Conservation (phyloP, 1,140 invertebrate species). For the Dinoponera quadriceps region DNA sequence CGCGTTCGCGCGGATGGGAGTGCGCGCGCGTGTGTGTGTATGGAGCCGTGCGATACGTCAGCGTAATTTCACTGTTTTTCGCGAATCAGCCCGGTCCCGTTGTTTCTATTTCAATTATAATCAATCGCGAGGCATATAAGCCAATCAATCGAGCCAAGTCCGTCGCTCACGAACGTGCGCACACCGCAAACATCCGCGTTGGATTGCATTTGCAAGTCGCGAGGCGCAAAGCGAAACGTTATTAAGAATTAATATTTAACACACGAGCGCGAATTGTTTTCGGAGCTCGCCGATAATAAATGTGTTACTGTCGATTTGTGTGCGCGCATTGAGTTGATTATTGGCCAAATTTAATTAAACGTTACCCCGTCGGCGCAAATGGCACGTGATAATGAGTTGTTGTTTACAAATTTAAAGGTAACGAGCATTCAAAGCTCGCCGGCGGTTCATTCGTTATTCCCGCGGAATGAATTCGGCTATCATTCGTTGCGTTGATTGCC, state of each 20-base stretch:
- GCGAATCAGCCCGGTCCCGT: conserved; percentile 14
- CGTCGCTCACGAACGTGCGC: too few relatives aligned
- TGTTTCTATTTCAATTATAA: conserved; percentile 42
- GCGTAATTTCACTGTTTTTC: conserved; percentile 40
- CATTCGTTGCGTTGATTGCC: conserved; percentile 51
- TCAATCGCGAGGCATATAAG: conserved; percentile 14
- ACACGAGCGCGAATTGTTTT: background rate
- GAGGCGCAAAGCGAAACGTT: background rate
- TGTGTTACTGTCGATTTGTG: conserved; percentile 24
- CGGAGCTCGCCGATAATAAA: conserved; percentile 43
- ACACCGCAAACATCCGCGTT: too few relatives aligned
- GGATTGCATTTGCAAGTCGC: background rate
- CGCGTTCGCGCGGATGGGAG: too few relatives aligned
- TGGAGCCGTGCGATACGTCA: conserved; percentile 19
- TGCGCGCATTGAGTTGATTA: conserved; percentile 39
- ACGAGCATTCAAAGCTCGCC: conserved; percentile 39
- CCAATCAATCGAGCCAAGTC: background rate
- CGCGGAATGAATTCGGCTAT: conserved; percentile 41
- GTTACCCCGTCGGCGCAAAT: conserved; percentile 40
- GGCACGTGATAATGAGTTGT: conserved; percentile 52
- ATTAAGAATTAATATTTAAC: conserved; percentile 58
- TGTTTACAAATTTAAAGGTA: conserved; percentile 57
- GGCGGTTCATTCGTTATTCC: conserved; percentile 20
- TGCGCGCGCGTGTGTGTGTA: too few relatives aligned
- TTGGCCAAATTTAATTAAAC: conserved; percentile 56